These are phyloP conservation scores for Polypedilum pembai DNA, from an alignment of 1,140 invertebrate species.

Conservation along the genomic window DNA sequence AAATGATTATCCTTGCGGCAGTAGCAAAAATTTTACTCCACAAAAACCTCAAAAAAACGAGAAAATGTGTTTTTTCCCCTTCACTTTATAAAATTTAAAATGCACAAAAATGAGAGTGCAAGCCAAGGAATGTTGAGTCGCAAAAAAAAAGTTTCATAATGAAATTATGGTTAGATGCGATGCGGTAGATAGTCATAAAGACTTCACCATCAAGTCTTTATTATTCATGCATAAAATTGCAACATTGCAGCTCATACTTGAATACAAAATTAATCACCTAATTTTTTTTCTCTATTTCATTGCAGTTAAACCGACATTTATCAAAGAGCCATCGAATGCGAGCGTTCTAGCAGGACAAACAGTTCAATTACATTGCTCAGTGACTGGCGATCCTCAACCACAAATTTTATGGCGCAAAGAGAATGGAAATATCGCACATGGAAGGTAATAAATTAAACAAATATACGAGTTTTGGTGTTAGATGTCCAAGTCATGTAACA, in stretches of 20 bases:
- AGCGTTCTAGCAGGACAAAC: conserved; percentile 70
- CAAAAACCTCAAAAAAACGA: too few species aligned
- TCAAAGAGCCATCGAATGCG: conserved; percentile 74
- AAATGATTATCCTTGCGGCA: not conserved
- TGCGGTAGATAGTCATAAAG: not conserved
- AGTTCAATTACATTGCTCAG: conserved; percentile 80
- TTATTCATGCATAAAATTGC: conserved; percentile 1
- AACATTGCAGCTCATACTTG: not conserved
- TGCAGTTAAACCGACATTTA: conserved; percentile 83
- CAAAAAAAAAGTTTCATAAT: not conserved
- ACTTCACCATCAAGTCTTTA: not conserved
- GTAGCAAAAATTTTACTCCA: too few species aligned
- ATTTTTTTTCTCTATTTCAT: conserved; percentile 39
- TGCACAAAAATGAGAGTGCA: too few species aligned
- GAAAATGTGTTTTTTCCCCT: too few species aligned
- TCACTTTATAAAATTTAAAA: too few species aligned
- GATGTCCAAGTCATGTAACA: too few species aligned
- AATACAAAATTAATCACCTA: not conserved
- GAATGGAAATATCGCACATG: conserved; percentile 72
- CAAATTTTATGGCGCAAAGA: conserved; percentile 84
- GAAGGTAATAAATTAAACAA: conserved; percentile 36
- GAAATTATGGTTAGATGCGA: not conserved
- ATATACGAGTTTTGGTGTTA: not conserved
- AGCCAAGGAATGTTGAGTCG: too few species aligned
- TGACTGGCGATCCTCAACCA: conserved; percentile 82